Base-by-base conservation (phyloP, 2,113 vertebrate species). In the Neoarius graeffei region DNA sequence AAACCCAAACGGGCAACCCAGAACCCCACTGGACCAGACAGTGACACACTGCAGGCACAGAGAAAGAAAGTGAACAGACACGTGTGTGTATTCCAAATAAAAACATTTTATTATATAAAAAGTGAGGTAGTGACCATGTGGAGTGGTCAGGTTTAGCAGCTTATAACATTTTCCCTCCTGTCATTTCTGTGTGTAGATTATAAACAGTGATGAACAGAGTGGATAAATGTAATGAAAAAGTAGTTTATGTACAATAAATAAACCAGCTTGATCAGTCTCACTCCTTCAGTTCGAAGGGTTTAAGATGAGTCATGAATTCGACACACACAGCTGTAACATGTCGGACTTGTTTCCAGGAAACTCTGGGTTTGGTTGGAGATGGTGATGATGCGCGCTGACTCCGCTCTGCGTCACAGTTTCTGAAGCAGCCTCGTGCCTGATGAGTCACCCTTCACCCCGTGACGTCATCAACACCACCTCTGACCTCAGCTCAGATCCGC, bases 101-200 rank as follows among this genome's bases (percentile, higher is more conserved):
- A 80, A 80, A 57, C n/a, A 56, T 57, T 81, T 81, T 81, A 81
- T 81, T 81, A 20, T 35, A 81, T 11, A 81, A 59, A 81, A 83
- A 42, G 2, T 90, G 90, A 91, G 90, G 90, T 91, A 91, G 90
- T 54, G 59, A 42, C 71, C 84, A 85, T 7, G 9, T 59, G 71
- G 42, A 48, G 19, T 54, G 60, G 48, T n/a, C 73, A 25, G 9
- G 52, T 81, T 56, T 69, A 86, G 60, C 76, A 86, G 60, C 85
- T 69, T 79, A 23, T 23, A 25, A 13, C 50, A 54, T 20, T 30
- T 69, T 15, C 13, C 10, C 1, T 14, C 27, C 2, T 3, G 19
- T 71, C 50, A 30, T 19, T 27, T 80, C 25, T 14, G 35, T 30
- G 67, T 17, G 7, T n/a, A 5, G 54, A 81, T 67, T 52, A 69